Percentiles rank a stretch among this genome's conserved stretches.
phyloP scores from a whole-genome alignment of 2,113 vertebrate species.

The Cheilinus undulatus region DNA sequence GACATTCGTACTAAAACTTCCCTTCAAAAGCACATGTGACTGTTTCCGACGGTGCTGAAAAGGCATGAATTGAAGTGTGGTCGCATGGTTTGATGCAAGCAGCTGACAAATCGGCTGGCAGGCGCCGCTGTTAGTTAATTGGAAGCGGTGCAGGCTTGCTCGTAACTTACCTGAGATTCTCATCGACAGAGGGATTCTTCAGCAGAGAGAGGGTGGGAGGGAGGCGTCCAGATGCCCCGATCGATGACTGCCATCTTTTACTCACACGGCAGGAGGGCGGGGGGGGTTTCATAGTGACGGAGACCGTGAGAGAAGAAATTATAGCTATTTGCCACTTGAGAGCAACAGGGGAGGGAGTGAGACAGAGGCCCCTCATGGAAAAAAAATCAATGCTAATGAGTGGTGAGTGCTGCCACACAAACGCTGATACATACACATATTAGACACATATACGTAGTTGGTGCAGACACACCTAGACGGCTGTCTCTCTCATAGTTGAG shows the following conservation, averaged over 20 bases:
- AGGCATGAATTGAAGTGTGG: neutral
- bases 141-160: conserved; percentile 42
- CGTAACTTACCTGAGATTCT: conserved; percentile 71
- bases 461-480: conserved; percentile 13
- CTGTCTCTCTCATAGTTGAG: conserved; percentile 6
- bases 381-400: conserved; percentile 73
- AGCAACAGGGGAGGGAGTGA: conserved; percentile 27
- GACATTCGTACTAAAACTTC: conserved; percentile 18
- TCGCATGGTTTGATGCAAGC: conserved; percentile 5
- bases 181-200: conserved; percentile 70
- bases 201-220: neutral
- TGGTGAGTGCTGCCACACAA: conserved; percentile 58
- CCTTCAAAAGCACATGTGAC: conserved; percentile 1
- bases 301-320: conserved; percentile 66
- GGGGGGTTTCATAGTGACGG: conserved; percentile 50
- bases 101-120: conserved; percentile 38
- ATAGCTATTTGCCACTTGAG: conserved; percentile 60
- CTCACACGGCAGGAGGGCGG: conserved; percentile 59
- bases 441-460: conserved; percentile 2
- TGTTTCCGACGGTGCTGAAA: neutral
- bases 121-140: conserved; percentile 55
- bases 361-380: conserved; percentile 55
- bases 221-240: conserved; percentile 46
- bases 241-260: conserved; percentile 73
- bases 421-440: conserved; percentile 41